A percentile compares a stretch with the other conserved stretches of the same genome.
phyloP scores from a whole-genome alignment of 2,113 vertebrate genomes.

The Stigmatopora argus region DNA sequence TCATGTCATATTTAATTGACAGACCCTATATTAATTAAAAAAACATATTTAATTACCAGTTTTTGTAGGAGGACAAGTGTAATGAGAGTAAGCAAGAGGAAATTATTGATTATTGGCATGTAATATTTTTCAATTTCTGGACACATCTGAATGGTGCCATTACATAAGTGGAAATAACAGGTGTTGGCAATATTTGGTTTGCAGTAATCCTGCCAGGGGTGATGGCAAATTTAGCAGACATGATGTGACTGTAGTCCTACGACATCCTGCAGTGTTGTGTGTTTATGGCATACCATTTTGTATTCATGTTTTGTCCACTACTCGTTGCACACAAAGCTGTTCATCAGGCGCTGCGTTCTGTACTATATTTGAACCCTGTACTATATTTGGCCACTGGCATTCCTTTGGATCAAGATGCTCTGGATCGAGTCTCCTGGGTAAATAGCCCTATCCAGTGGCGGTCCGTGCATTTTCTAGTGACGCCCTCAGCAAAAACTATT shows the following conservation, averaged over 20 bases:
- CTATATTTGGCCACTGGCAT: slow-evolving; percentile 28
- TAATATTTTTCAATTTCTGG: slow-evolving; percentile 43
- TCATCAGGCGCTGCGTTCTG: slow-evolving; percentile 37
- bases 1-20: not conserved
- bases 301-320: slow-evolving; percentile 44
- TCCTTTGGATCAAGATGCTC: slow-evolving; percentile 63
- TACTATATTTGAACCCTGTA: slow-evolving; percentile 55
- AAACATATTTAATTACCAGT: not conserved
- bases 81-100: slow-evolving; percentile 3
- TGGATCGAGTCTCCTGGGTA: slow-evolving; percentile 44
- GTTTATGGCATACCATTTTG: slow-evolving; percentile 28
- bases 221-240: slow-evolving; percentile 26
- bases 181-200: slow-evolving; percentile 44
- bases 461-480: no score
- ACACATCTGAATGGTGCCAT: slow-evolving; percentile 20
- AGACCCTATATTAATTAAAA: not conserved
- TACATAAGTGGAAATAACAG: slow-evolving; percentile 59
- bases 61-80: slow-evolving; percentile 2
- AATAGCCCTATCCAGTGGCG: slow-evolving; percentile 28
- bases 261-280: slow-evolving; percentile 33
- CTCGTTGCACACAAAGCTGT: slow-evolving; percentile 31
- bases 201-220: slow-evolving; percentile 23
- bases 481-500: no score
- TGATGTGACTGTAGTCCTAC: slow-evolving; percentile 35
- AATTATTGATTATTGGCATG: slow-evolving; percentile 34